Evolutionary conservation across 2,888 invertebrate species (phyloP).

Genomic region (Auanema sp.): DNA sequence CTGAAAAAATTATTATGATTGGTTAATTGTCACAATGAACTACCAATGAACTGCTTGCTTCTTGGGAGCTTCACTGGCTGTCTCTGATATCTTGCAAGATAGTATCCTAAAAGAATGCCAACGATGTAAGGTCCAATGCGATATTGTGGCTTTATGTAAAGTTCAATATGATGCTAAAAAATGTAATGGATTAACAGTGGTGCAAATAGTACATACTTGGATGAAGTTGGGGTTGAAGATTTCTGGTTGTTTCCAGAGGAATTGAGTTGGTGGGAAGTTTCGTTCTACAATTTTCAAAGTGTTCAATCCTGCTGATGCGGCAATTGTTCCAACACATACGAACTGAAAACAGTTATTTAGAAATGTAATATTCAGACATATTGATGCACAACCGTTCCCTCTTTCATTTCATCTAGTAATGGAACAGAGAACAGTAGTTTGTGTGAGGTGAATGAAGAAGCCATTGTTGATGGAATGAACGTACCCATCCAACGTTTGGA

Average conservation of each 20-base stretch:
- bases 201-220: constrained; percentile 23
- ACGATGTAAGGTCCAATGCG: constrained; percentile 59
- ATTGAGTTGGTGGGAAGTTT: constrained; percentile 63
- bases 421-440: too few relatives aligned
- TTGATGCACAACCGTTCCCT: too few relatives aligned
- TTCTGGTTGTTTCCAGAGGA: constrained; percentile 63
- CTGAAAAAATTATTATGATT: constrained; percentile 22
- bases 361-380: neutral
- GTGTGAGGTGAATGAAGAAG: neutral
- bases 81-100: constrained; percentile 50
- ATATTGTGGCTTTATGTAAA: constrained; percentile 62
- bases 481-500: constrained; percentile 47
- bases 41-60: constrained; percentile 23
- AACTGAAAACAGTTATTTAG: constrained; percentile 22
- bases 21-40: too few relatives aligned
- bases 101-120: constrained; percentile 61
- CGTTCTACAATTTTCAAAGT: constrained; percentile 50
- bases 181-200: neutral
- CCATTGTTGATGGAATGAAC: neutral
- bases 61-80: constrained; percentile 33
- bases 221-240: constrained; percentile 63
- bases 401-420: too few relatives aligned
- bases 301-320: constrained; percentile 50
- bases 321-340: constrained; percentile 39
- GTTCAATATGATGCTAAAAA: constrained; percentile 58